Evolutionary conservation across 2,888 invertebrate species (phyloP), one percentile per base, ranked within the genome.

Genomic region (Drosophila anomalata): DNA sequence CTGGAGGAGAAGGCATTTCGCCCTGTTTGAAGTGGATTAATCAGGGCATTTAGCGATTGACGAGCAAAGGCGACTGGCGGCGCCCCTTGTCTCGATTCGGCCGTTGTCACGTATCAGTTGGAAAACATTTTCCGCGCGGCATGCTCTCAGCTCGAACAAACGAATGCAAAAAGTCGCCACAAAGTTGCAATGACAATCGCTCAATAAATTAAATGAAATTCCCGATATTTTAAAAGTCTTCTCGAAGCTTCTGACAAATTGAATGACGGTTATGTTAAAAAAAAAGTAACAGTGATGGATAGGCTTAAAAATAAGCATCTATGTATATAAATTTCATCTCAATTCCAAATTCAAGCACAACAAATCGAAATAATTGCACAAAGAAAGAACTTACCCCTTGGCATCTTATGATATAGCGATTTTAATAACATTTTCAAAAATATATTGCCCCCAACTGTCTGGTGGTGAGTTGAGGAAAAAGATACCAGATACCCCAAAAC

Each of bases 401-500:
- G 6, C 46, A 17, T 60, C 68, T 82, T 81, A 81, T 77, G 84
- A 81, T 66, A 55, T 55, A 51, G 81, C 84, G 77, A 81, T 82
- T 84, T 82, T 84, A 82, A 82, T 82, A 82, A 82, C 78, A 74
- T 78, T 82, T 75, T 75, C 50, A 68, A 69, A 62, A 70, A 72
- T 73, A 81, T 80, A 81, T 83, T 83, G 76, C 78, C 72, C 66
- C 78, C 12, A 29, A 61, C 2, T 29, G 29, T 29, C 29, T 29
- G 57, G 47, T 57, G 61, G 22, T 36, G 56, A 26, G 20, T 20
- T 7, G 11, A 14, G 70, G 77, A 73, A 73, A 73, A 78, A 60
- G 59, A 73, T 26, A 17, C 31, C 22, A 60, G 59, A 73, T 26
- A 17, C 31, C 22, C 17, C 24, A 48, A 48, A 48, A 42, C 48